A percentile compares a stretch with the other conserved stretches of the same genome.
Conservation (phyloP, 2,113 vertebrate species). For the Xyliphius kryptos region DNA sequence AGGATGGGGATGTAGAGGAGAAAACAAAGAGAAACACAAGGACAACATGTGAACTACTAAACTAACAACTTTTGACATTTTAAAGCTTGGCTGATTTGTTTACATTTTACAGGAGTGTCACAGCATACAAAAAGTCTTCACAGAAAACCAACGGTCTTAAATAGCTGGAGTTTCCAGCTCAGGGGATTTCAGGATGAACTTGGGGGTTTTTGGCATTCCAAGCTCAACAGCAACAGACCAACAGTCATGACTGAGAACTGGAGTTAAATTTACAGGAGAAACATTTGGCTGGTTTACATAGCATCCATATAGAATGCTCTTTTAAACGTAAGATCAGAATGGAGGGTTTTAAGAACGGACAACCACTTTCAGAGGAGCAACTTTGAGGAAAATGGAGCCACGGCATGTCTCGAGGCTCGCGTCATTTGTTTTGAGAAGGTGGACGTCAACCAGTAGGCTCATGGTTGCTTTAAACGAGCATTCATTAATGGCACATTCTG, state of each 20-base stretch:
- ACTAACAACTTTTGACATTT: background rate
- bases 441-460: no score
- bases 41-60: background rate
- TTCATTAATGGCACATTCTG: slow-evolving; percentile 1
- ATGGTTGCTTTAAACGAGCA: background rate
- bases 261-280: slow-evolving; percentile 6
- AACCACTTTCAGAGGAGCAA: background rate
- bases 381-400: background rate
- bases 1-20: background rate
- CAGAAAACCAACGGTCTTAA: slow-evolving; percentile 7
- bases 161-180: background rate
- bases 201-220: slow-evolving; percentile 11
- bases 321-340: background rate
- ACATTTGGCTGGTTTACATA: slow-evolving; percentile 12
- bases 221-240: slow-evolving; percentile 22
- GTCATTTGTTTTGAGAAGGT: no score
- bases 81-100: background rate
- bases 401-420: no score
- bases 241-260: slow-evolving; percentile 6
- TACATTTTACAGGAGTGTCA: background rate
- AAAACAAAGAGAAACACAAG: background rate
- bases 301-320: slow-evolving; percentile 12
- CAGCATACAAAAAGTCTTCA: background rate
- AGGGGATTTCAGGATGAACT: background rate
- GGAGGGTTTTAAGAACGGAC: background rate